These are phyloP conservation scores for Cydia fagiglandana DNA, from an alignment of 1,140 invertebrate genomes.

Conservation along the genomic window DNA sequence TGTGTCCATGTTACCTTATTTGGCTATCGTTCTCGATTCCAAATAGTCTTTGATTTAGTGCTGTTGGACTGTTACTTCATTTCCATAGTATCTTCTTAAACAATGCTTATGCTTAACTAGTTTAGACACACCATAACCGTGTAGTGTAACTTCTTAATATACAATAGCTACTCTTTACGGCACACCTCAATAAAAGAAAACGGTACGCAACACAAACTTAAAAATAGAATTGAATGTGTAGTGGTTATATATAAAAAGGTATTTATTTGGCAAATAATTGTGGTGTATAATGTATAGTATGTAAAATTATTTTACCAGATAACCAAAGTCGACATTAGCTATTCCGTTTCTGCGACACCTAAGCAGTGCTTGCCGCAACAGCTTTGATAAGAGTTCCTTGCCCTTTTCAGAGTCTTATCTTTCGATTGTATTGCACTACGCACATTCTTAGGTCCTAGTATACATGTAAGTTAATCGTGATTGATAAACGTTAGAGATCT, in stretches of 20 bases:
- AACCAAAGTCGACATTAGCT: neutral
- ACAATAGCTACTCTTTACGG: too few species aligned
- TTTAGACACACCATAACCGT: slow-evolving; percentile 10
- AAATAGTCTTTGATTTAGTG: slow-evolving; percentile 48
- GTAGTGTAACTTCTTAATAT: neutral
- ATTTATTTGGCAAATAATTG: too few species aligned
- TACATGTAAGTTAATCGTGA: slow-evolving; percentile 3
- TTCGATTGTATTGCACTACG: slow-evolving; percentile 10
- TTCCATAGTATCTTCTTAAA: slow-evolving; percentile 53
- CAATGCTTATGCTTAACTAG: slow-evolving; percentile 46
- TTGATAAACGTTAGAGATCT: slow-evolving; percentile 10
- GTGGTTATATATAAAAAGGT: too few species aligned
- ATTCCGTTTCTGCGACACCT: neutral
- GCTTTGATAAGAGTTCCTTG: slow-evolving; percentile 21
- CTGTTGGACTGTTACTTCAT: slow-evolving; percentile 46
- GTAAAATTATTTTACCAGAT: too few species aligned
- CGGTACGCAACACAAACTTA: too few species aligned
- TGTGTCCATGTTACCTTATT: slow-evolving; percentile 44
- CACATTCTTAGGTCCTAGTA: neutral
- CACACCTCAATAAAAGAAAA: too few species aligned
- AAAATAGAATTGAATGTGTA: too few species aligned
- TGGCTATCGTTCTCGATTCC: slow-evolving; percentile 46
- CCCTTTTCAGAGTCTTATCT: slow-evolving; percentile 15
- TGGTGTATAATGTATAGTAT: too few species aligned
- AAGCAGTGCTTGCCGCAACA: neutral